A percentile compares a stretch with the other conserved stretches of the same genome.
These are phyloP conservation scores for Sciaenops ocellatus DNA, from an alignment of 2,797 vertebrate species.

Conservation along the genomic window DNA sequence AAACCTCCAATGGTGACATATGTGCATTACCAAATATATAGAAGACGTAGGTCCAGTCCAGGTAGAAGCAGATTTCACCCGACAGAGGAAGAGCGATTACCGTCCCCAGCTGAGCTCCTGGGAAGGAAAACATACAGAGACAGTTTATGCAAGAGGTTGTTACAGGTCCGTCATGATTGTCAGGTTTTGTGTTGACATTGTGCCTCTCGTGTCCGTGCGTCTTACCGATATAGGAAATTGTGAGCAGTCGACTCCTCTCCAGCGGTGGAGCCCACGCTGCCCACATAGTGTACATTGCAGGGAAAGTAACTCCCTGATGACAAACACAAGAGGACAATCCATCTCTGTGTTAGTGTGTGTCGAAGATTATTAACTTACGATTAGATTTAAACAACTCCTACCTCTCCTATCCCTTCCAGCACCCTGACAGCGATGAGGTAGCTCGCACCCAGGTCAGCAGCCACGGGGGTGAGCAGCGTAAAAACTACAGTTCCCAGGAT, in stretches of 20 bases:
- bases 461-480: slow-evolving; percentile 93
- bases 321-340: slow-evolving; percentile 40
- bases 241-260: slow-evolving; percentile 96
- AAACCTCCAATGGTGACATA: neutral
- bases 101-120: slow-evolving; percentile 96
- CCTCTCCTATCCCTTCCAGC: slow-evolving; percentile 96
- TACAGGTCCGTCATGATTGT: too few relatives aligned
- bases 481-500: slow-evolving; percentile 91
- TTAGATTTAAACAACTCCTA: slow-evolving; percentile 60
- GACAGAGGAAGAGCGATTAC: slow-evolving; percentile 94
- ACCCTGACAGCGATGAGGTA: slow-evolving; percentile 92
- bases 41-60: slow-evolving; percentile 97
- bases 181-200: neutral
- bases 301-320: slow-evolving; percentile 94
- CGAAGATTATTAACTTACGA: too few relatives aligned
- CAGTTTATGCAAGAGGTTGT: neutral
- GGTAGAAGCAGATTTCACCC: slow-evolving; percentile 95
- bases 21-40: slow-evolving; percentile 93
- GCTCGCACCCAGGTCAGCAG: slow-evolving; percentile 91
- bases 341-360: too few relatives aligned
- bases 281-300: slow-evolving; percentile 99
- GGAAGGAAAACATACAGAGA: slow-evolving; percentile 15
- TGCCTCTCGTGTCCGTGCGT: neutral
- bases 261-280: slow-evolving; percentile 96
- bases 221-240: slow-evolving; percentile 95